Evolutionary conservation across 2,888 invertebrate genomes (phyloP), one percentile per base, ranked within the genome.

Genomic region (Alentia gelatinosa): DNA sequence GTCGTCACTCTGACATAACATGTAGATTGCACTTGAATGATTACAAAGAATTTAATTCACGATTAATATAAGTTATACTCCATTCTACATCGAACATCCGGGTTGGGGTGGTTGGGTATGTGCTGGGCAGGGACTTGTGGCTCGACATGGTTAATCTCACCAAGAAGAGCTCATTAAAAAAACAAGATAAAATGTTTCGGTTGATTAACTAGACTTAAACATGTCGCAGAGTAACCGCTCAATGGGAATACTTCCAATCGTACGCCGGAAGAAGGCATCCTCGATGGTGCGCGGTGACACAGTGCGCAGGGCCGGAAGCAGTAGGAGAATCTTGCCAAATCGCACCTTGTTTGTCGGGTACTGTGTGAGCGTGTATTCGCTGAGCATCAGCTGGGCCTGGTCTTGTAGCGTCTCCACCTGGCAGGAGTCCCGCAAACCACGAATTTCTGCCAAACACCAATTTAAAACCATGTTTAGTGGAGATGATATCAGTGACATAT

Each of bases 311-410:
- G 97, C 97, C 0, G 98, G 97, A 90, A 98, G 96, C 0, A 98
- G 96, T 1, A 98, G 96, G 93, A 98, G 96, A 1, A 98, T 96
- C 93, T 97, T 97, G 0, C 98, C 98, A 93, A 98, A 97, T 33
- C 98, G 97, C 0, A 97, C 93, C 42, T 98, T 91, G 63, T 92
- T 92, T 30, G 92, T 92, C 0, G 95, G 94, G 74, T 95, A 94
- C 89, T 94, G 94, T 3, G 94, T 93, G 86, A 93, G 91, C 56
- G 93, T 94, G 95, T 98, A 97, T 93, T 98, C 98, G 94, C 97
- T 97, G 37, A 98, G 96, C 96, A 98, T 97, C 4, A 97, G 97
- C 91, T 98, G 97, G 0, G 98, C 97, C 95, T 98, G 98, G 93
- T 98, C 98, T 96, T 98, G 98, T 0, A 98, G 94, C 19, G 96